These are phyloP conservation scores for Hippopotamyrus pictus DNA, from an alignment of 2,797 vertebrate genomes.

Conservation along the genomic window DNA sequence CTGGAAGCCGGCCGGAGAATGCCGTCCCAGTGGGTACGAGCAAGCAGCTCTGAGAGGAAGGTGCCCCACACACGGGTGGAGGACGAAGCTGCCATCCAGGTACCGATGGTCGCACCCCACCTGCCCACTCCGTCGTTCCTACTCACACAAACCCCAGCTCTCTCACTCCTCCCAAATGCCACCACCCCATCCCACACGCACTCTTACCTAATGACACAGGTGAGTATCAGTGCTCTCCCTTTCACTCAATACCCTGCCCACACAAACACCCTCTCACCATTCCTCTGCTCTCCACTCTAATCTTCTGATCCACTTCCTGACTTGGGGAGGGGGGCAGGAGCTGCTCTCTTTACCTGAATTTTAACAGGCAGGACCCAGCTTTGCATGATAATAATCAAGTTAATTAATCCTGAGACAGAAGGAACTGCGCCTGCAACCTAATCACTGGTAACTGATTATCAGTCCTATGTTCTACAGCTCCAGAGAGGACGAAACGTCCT, in stretches of 20 bases:
- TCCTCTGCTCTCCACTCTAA: slow-evolving; percentile 39
- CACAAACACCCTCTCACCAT: slow-evolving; percentile 21
- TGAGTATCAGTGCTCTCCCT: slow-evolving; percentile 51
- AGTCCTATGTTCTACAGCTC: slow-evolving; percentile 66
- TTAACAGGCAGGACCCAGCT: slow-evolving; percentile 65
- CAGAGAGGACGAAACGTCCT: slow-evolving; percentile 50
- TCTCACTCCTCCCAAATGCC: slow-evolving; percentile 14
- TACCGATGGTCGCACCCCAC: slow-evolving; percentile 39
- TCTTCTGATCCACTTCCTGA: slow-evolving; percentile 39
- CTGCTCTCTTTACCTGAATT: slow-evolving; percentile 58
- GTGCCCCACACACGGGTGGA: slow-evolving; percentile 69
- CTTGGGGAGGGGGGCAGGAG: slow-evolving; percentile 51
- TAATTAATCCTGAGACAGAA: slow-evolving; percentile 76
- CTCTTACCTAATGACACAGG: background rate
- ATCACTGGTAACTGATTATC: slow-evolving; percentile 75
- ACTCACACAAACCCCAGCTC: background rate
- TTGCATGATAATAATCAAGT: slow-evolving; percentile 74
- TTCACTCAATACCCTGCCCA: background rate
- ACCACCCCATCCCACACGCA: background rate
- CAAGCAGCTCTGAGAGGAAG: slow-evolving; percentile 56
- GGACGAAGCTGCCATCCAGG: slow-evolving; percentile 68
- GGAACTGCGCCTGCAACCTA: slow-evolving; percentile 70
- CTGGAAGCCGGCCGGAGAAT: slow-evolving; percentile 52
- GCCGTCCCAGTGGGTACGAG: slow-evolving; percentile 49
- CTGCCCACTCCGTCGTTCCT: slow-evolving; percentile 7